phyloP scores from a whole-genome alignment of 2,113 vertebrate species.

The Colistium nudipinnis region DNA sequence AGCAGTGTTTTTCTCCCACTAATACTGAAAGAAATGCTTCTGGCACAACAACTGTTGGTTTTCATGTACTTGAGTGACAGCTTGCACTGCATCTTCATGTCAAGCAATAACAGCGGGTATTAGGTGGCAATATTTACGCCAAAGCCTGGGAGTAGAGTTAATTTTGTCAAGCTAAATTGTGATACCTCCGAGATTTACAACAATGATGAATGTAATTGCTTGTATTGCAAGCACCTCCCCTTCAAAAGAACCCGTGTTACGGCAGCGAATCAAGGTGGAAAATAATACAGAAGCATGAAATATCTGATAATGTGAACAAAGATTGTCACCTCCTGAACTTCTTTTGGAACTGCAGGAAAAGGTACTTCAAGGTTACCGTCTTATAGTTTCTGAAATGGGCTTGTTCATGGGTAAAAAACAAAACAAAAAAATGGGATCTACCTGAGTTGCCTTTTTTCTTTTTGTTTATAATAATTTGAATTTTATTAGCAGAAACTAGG shows the following conservation, averaged over 20 bases:
- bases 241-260: too few relatives aligned
- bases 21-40: constrained; percentile 38
- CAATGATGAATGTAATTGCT: too few relatives aligned
- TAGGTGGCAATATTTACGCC: background rate
- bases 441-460: too few relatives aligned
- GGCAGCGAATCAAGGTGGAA: background rate
- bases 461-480: background rate
- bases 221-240: too few relatives aligned
- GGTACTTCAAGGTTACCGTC: background rate
- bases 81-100: constrained; percentile 3
- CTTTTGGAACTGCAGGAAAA: too few relatives aligned
- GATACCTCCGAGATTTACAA: constrained; percentile 13
- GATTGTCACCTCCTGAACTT: constrained; percentile 22
- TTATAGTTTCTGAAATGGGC: background rate
- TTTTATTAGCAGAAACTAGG: background rate
- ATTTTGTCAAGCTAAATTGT: constrained; percentile 16
- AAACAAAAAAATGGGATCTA: background rate
- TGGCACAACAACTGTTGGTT: constrained; percentile 42
- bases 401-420: background rate
- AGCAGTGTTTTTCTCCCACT: constrained; percentile 29
- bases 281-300: background rate
- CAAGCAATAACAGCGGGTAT: constrained; percentile 14
- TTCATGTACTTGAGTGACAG: constrained; percentile 29
- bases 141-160: background rate
- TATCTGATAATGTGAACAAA: constrained; percentile 21